Evolutionary conservation across 2,888 invertebrate genomes (phyloP).

Genomic region (Actias luna): DNA sequence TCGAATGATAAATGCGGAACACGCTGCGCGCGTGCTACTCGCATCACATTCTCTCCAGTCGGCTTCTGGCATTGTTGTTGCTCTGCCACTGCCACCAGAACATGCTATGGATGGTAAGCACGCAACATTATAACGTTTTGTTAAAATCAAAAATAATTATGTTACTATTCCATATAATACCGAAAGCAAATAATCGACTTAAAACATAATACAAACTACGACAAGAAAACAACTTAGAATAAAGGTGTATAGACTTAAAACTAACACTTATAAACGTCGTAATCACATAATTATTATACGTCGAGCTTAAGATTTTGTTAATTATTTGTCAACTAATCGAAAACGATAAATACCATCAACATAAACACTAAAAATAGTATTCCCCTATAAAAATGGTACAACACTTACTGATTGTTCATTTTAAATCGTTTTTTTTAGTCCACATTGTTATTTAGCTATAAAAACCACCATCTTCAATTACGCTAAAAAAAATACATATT

Average conservation of each 20-base stretch:
- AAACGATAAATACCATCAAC: not conserved
- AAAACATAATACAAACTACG: not conserved
- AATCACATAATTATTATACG: not conserved
- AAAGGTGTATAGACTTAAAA: not conserved
- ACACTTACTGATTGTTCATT: not conserved
- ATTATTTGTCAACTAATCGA: not conserved
- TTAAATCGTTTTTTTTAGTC: not conserved
- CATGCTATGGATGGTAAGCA: conserved; percentile 81
- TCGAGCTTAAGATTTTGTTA: not conserved
- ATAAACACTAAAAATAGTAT: not conserved
- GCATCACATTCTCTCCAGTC: conserved; percentile 79
- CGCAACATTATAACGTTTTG: not conserved
- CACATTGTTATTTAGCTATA: not conserved
- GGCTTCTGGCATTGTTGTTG: conserved; percentile 90
- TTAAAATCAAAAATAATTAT: not conserved
- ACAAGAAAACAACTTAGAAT: not conserved
- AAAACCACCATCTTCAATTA: not conserved
- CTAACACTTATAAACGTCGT: not conserved
- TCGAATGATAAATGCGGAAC: conserved; percentile 80
- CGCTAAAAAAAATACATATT: not conserved
- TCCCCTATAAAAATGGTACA: not conserved
- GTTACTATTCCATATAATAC: not conserved
- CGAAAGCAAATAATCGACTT: not conserved
- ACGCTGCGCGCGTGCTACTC: conserved; percentile 88
- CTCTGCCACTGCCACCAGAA: conserved; percentile 93